Conservation (phyloP, 1,140 invertebrate genomes). For the Pogonognathellus flavescens region DNA sequence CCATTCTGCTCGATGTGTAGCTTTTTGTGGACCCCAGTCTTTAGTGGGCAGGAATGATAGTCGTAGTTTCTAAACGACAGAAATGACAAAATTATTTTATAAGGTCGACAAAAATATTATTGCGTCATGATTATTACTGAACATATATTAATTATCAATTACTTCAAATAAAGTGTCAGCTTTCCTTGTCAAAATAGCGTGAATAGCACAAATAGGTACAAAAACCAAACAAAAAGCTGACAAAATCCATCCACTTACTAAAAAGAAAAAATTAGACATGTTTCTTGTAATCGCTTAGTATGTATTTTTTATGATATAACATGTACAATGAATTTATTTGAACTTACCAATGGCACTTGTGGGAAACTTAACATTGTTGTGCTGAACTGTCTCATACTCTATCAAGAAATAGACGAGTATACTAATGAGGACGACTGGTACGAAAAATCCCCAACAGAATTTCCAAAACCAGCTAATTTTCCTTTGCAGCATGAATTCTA, state of each 20-base stretch:
- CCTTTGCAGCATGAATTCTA: constrained; percentile 83
- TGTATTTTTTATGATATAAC: no score
- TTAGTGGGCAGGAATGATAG: constrained; percentile 71
- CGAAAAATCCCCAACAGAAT: constrained; percentile 75
- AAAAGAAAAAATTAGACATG: constrained; percentile 38
- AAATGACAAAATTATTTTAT: not conserved
- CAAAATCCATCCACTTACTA: constrained; percentile 72
- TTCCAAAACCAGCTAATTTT: constrained; percentile 83
- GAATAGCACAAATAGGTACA: constrained; percentile 74
- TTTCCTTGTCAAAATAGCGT: constrained; percentile 65
- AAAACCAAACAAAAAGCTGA: constrained; percentile 74
- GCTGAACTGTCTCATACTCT: constrained; percentile 74
- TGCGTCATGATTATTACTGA: not conserved
- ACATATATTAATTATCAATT: not conserved
- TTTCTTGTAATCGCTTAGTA: not conserved
- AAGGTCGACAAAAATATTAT: not conserved
- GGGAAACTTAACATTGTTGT: constrained; percentile 65
- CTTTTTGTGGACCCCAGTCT: constrained; percentile 76
- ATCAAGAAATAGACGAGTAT: constrained; percentile 60
- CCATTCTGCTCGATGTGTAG: constrained; percentile 73
- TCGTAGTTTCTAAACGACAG: constrained; percentile 70
- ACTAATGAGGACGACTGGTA: constrained; percentile 54
- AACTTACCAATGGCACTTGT: constrained; percentile 60
- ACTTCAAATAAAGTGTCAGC: constrained; percentile 62
- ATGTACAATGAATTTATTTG: not conserved